These are phyloP conservation scores for Pagrus major DNA, from an alignment of 2,113 vertebrate genomes.

Conservation along the genomic window DNA sequence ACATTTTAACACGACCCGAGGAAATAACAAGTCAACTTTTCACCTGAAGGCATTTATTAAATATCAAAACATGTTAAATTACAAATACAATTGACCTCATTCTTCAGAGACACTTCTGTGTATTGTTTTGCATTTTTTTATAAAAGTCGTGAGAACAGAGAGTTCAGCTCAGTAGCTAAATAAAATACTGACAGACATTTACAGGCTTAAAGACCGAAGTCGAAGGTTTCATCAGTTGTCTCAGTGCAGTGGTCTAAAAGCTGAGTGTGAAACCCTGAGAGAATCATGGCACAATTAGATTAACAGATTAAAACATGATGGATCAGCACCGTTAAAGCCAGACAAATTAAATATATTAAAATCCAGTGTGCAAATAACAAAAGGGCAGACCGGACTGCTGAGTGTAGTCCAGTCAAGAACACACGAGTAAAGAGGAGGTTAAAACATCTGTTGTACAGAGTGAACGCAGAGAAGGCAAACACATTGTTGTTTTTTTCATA, in stretches of 20 bases:
- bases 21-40: too few relatives aligned
- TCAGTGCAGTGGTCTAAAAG: conserved; percentile 45
- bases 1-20: too few relatives aligned
- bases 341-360: conserved; percentile 16
- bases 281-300: conserved; percentile 17
- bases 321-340: background rate
- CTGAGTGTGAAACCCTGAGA: conserved; percentile 47
- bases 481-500: background rate
- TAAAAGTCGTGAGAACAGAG: background rate
- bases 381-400: background rate
- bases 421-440: background rate
- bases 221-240: background rate
- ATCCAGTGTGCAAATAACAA: conserved; percentile 50
- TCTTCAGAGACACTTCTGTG: conserved; percentile 3
- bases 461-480: background rate
- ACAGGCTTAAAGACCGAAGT: background rate
- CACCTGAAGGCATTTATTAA: conserved; percentile 58
- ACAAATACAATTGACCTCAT: conserved; percentile 18
- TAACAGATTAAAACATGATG: background rate
- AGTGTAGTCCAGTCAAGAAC: background rate
- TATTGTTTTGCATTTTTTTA: background rate
- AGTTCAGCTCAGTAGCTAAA: background rate
- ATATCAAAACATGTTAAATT: conserved; percentile 67
- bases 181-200: conserved; percentile 7
- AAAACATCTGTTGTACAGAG: background rate